A percentile compares a stretch with the other conserved stretches of the same genome.
Conservation (phyloP, 1,140 invertebrate species). For the Bombus waltoni region DNA sequence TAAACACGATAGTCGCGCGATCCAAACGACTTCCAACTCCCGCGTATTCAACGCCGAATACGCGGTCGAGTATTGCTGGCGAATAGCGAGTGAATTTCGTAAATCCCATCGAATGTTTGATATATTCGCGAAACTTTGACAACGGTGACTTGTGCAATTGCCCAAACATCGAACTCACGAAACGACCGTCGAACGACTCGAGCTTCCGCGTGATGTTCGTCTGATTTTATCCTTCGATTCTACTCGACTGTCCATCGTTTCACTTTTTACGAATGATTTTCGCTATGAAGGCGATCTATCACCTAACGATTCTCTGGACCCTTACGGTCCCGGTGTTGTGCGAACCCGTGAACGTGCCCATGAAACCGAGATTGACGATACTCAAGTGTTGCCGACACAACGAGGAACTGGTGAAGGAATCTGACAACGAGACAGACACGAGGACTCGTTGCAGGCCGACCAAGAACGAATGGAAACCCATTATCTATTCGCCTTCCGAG, state of each 20-base stretch:
- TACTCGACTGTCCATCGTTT: background rate
- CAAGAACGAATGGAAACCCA: slow-evolving; percentile 78
- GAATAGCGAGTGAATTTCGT: background rate
- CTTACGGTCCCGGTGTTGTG: background rate
- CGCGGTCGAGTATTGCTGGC: background rate
- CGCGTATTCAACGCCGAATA: background rate
- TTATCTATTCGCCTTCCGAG: slow-evolving; percentile 82
- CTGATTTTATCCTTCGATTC: background rate
- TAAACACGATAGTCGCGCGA: background rate
- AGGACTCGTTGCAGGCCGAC: slow-evolving; percentile 64
- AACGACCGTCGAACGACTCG: background rate
- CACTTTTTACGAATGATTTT: background rate
- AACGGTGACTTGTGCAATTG: background rate
- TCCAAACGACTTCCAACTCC: background rate
- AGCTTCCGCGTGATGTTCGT: background rate
- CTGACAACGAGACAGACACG: slow-evolving; percentile 41
- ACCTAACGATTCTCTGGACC: slow-evolving; percentile 1
- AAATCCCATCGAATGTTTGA: background rate
- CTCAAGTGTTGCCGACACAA: slow-evolving; percentile 83
- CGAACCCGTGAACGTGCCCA: slow-evolving; percentile 17
- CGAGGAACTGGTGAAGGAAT: slow-evolving; percentile 72
- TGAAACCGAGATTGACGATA: slow-evolving; percentile 71
- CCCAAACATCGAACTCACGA: background rate
- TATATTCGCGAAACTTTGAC: background rate
- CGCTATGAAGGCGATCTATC: slow-evolving; percentile 3